phyloP scores from a whole-genome alignment of 2,888 invertebrate genomes.

The Clusia tigrina region DNA sequence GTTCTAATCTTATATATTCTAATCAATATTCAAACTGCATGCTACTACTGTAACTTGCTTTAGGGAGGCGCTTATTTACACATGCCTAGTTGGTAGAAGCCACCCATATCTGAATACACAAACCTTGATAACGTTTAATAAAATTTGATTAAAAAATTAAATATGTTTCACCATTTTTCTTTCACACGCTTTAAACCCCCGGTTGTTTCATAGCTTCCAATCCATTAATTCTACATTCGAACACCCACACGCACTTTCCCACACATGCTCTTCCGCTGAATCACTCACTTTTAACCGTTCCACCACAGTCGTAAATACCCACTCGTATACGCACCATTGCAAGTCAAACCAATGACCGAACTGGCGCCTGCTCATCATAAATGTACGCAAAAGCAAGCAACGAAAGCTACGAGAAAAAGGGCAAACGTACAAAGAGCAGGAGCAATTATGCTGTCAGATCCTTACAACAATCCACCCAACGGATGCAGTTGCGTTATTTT shows the following conservation, averaged over 20 bases:
- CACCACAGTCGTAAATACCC: slow-evolving; percentile 9
- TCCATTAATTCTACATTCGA: slow-evolving; percentile 16
- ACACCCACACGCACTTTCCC: not conserved
- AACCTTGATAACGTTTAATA: no score
- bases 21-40: no score
- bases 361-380: slow-evolving; percentile 32
- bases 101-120: no score
- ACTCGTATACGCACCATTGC: slow-evolving; percentile 25
- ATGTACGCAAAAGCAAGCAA: slow-evolving; percentile 15
- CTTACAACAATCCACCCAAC: not conserved
- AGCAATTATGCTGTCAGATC: slow-evolving; percentile 4
- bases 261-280: not conserved
- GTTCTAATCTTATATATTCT: no score
- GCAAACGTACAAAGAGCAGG: not conserved
- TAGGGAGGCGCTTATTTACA: no score
- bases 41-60: no score
- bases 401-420: not conserved
- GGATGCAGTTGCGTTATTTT: not conserved
- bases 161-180: not conserved
- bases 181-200: not conserved
- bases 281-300: not conserved
- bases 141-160: no score
- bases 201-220: slow-evolving; percentile 15
- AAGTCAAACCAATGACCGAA: slow-evolving; percentile 37
- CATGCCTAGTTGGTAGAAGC: no score